Evolutionary conservation across 2,888 invertebrate genomes (phyloP), one percentile per base, ranked within the genome.

Genomic region (Eumerus sabulonum): DNA sequence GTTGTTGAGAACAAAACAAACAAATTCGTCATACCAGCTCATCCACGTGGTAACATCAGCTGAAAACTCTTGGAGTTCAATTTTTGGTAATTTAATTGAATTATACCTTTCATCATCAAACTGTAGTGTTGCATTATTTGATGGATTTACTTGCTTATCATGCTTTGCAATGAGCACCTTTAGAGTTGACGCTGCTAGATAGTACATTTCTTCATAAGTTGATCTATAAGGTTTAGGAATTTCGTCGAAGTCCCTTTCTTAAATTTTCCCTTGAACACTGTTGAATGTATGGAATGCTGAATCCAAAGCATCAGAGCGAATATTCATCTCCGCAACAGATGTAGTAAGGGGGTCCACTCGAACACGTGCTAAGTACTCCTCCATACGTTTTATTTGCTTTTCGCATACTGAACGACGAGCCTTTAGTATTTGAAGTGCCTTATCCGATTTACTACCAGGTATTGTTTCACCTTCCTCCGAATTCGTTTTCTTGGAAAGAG

Each of bases 161-260:
- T 57, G 50, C 27, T 71, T 63, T 17, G 44, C 35, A 42, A 71
- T 60, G 12, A 62, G 12, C 4, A 62, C 51, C 47, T 63, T 72
- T 19, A 67, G 35, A 11, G 48, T 50, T 27, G 76, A 70, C 38
- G 70, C 76, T 16, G 60, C 48, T 38, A 60, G 38, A 54, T 64
- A 76, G 38, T 66, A 71, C 18, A 70, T 11, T 44, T 71, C 60
- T 11, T 76, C 70, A 16, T 54, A 71, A 5, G 36, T 76, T 35
- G 70, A 48, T 11, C 70, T 63, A 17, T 76, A 57, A 4, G 56
- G 64, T 27, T 66, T 9, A n/a, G 12, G 14, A 27, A 66, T 54
- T 59, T 71, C 76, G n/a, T 76, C 64, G 1, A 62, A 67, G 19
- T 79, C 64, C 44, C n/a, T 72, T 48, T 67, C 77, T 18, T 72